Conservation (phyloP, 2,888 invertebrate genomes). For the Ethmia dodecea region DNA sequence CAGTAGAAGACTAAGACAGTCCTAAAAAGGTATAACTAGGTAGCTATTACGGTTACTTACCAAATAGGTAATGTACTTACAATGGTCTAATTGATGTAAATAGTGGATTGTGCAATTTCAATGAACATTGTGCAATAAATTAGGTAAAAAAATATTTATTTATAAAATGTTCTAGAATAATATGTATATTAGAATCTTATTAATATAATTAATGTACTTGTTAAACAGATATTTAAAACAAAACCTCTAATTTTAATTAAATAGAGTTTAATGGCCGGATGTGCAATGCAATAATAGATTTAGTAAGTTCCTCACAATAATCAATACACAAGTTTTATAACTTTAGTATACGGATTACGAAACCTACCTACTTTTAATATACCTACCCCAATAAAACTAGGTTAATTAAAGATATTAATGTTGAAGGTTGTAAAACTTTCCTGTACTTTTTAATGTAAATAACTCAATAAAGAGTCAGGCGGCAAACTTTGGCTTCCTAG, state of each 20-base stretch:
- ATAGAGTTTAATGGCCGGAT: constrained; percentile 47
- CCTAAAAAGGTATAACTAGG: constrained; percentile 21
- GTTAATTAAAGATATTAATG: constrained; percentile 22
- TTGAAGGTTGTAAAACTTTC: constrained; percentile 14
- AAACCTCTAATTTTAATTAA: constrained; percentile 7
- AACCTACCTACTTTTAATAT: constrained; percentile 2
- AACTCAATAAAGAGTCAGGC: constrained; percentile 54
- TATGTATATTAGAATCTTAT: not conserved
- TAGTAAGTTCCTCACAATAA: constrained; percentile 24
- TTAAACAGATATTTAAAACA: constrained; percentile 14
- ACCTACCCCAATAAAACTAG: not conserved
- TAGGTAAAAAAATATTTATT: constrained; percentile 26
- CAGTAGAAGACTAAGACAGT: constrained; percentile 31
- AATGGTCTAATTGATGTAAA: constrained; percentile 5
- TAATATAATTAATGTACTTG: not conserved
- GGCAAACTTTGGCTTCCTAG: constrained; percentile 68
- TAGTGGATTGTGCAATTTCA: constrained; percentile 33
- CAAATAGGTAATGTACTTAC: constrained; percentile 4
- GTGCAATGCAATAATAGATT: constrained; percentile 72
- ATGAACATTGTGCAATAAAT: constrained; percentile 44
- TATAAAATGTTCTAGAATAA: not conserved
- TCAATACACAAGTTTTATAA: too few relatives aligned
- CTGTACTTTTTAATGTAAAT: constrained; percentile 9
- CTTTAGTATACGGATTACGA: not conserved
- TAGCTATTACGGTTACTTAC: too few relatives aligned